phyloP scores from a whole-genome alignment of 2,113 vertebrate genomes.

The Nibea albiflora region DNA sequence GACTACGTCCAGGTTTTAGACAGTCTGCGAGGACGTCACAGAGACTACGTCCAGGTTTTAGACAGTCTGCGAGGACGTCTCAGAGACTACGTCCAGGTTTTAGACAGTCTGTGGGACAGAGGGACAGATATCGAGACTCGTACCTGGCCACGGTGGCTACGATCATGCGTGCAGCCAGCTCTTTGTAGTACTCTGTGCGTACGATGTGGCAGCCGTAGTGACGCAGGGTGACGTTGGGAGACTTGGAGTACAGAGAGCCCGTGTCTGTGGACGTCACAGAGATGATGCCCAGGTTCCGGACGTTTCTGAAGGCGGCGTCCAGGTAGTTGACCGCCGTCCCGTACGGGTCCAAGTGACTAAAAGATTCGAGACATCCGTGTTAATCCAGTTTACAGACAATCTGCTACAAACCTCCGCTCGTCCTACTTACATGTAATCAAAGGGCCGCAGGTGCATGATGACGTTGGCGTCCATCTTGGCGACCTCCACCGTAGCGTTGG shows the following conservation, averaged over 20 bases:
- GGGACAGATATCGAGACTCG: neutral
- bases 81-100: too few relatives aligned
- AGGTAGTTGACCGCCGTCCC: constrained; percentile 95
- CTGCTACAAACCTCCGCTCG: neutral
- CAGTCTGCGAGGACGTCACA: too few relatives aligned
- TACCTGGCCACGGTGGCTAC: constrained; percentile 92
- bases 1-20: too few relatives aligned
- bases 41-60: too few relatives aligned
- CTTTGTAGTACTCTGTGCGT: constrained; percentile 95
- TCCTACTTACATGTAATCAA: constrained; percentile 95
- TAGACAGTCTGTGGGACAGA: too few relatives aligned
- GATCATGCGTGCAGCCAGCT: constrained; percentile 92
- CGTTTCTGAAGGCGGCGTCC: constrained; percentile 95
- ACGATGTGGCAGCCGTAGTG: constrained; percentile 94
- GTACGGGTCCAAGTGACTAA: constrained; percentile 95
- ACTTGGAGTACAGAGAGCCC: constrained; percentile 94
- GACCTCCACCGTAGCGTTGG: constrained; percentile 89
- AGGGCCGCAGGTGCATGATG: constrained; percentile 94
- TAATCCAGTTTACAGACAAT: too few relatives aligned
- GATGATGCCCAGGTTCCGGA: constrained; percentile 94
- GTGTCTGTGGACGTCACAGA: constrained; percentile 96
- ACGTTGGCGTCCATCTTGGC: constrained; percentile 98
- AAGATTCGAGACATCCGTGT: constrained; percentile 16
- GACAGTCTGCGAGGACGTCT: too few relatives aligned
- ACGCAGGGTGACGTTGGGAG: constrained; percentile 91